Base-by-base conservation (phyloP, 2,797 vertebrate genomes). In the Sebastes matsubarae region DNA sequence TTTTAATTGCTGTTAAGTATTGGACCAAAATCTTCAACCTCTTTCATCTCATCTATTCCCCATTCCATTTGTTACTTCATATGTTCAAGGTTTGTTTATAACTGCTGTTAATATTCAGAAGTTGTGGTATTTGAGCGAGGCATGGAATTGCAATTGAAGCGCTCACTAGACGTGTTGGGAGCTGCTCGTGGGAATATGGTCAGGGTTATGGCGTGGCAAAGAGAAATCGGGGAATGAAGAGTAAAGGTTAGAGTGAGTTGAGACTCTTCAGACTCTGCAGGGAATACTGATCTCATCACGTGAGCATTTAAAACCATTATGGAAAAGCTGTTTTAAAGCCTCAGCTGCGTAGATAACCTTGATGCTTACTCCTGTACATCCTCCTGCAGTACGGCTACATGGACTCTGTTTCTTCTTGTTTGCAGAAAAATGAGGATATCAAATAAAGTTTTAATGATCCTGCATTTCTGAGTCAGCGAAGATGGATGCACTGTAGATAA, bases 401-500 rank as follows among this genome's bases (percentile, higher is more conserved):
- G 12, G 25, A 71, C 38, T 0, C 30, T 12, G 16, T 63, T 60
- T 57, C 25, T 34, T 18, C 12, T 11, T 24, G 8, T 52, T 72
- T 32, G 27, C 27, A 54, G 4, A 52, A 71, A 83, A 77, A 68
- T 25, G 3, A 72, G 30, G 27, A 65, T 74, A 79, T 85, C 59
- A 89, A 83, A 83, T 75, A 25, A 79, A 80, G 32, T 79, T 87
- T 80, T 77, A 87, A 92, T 72, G 70, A 85, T 76, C 82, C 54
- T 68, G 71, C 85, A 66, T 75, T 63, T 87, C 57, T 34, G 59
- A 81, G 76, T 72, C 80, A 27, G 80, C 72, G 10, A 64, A 85
- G 84, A 88, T 78, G 73, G 75, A 84, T 87, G 77, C 72, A 12
- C 81, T 61, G 80, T 36, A 77, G 87, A 91, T 89, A 83, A 91